Evolutionary conservation across 2,113 vertebrate genomes (phyloP).

Genomic region (Clinocottus analis): DNA sequence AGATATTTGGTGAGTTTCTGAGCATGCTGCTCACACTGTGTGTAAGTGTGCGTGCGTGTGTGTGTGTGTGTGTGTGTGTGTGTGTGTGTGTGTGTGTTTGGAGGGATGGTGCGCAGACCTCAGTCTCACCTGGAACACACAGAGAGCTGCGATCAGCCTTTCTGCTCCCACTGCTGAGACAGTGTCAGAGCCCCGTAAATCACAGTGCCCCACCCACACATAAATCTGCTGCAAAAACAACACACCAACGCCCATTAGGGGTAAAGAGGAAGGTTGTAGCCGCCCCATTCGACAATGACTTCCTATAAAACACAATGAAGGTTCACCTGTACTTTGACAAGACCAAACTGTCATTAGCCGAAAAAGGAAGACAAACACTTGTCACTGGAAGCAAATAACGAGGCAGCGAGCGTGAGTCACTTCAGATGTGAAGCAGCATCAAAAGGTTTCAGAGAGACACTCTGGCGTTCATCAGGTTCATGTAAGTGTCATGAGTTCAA

Average conservation of each 20-base stretch:
- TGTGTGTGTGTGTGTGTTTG: slow-evolving; percentile 12
- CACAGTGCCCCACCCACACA: slow-evolving; percentile 74
- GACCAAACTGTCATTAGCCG: slow-evolving; percentile 56
- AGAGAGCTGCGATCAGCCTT: slow-evolving; percentile 74
- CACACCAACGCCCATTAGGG: slow-evolving; percentile 81
- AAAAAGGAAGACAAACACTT: slow-evolving; percentile 72
- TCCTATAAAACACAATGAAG: slow-evolving; percentile 80
- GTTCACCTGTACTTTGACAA: slow-evolving; percentile 73
- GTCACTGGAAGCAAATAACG: slow-evolving; percentile 67
- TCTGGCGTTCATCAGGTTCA: slow-evolving; percentile 71
- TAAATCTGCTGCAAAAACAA: slow-evolving; percentile 80
- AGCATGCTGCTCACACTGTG: background rate
- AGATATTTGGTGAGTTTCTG: background rate
- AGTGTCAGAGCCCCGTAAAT: slow-evolving; percentile 78
- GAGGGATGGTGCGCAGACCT: slow-evolving; percentile 87
- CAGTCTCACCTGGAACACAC: slow-evolving; percentile 90
- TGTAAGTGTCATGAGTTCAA: slow-evolving; percentile 77
- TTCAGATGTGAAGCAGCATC: slow-evolving; percentile 56
- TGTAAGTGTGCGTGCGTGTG: slow-evolving; percentile 1
- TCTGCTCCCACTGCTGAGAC: slow-evolving; percentile 75
- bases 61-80: background rate
- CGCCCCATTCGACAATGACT: slow-evolving; percentile 78
- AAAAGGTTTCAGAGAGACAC: slow-evolving; percentile 68
- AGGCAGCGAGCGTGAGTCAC: slow-evolving; percentile 55
- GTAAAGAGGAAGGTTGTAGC: slow-evolving; percentile 79